A percentile compares a stretch with the other conserved stretches of the same genome.
Conservation (phyloP, 2,113 vertebrate genomes). For the Chascanopsetta lugubris region DNA sequence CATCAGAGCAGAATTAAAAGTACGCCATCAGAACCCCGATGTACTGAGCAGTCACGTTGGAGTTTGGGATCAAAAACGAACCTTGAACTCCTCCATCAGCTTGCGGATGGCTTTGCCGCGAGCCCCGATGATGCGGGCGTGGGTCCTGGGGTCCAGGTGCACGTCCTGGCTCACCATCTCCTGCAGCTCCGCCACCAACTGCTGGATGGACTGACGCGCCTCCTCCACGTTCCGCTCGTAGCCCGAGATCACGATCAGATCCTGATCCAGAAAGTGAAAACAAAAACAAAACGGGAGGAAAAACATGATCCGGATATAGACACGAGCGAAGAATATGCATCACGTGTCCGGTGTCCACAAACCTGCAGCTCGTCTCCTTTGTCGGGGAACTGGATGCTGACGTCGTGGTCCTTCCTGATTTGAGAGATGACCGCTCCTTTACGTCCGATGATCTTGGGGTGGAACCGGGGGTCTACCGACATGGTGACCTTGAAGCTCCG, state of each 20-base stretch:
- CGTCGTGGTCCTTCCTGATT: conserved; percentile 85
- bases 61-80: no score
- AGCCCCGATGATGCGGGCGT: conserved; percentile 85
- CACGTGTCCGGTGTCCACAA: neutral
- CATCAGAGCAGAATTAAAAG: no score
- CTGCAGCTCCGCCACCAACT: conserved; percentile 83
- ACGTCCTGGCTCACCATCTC: conserved; percentile 86
- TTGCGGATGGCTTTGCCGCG: conserved; percentile 85
- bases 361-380: conserved; percentile 87
- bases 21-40: no score
- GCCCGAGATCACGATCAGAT: conserved; percentile 83
- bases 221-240: conserved; percentile 84
- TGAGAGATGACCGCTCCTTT: conserved; percentile 86
- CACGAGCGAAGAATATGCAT: neutral
- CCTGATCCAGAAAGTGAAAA: conserved; percentile 51
- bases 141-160: conserved; percentile 83
- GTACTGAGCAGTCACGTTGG: no score
- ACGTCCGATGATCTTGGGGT: conserved; percentile 86
- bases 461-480: conserved; percentile 83
- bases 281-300: neutral
- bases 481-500: conserved; percentile 84
- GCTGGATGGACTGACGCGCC: conserved; percentile 80
- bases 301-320: neutral
- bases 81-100: conserved; percentile 88
- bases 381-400: conserved; percentile 86